Evolutionary conservation across 2,888 invertebrate genomes (phyloP), one percentile per base, ranked within the genome.

Genomic region (Ditylenchus weischeri): DNA sequence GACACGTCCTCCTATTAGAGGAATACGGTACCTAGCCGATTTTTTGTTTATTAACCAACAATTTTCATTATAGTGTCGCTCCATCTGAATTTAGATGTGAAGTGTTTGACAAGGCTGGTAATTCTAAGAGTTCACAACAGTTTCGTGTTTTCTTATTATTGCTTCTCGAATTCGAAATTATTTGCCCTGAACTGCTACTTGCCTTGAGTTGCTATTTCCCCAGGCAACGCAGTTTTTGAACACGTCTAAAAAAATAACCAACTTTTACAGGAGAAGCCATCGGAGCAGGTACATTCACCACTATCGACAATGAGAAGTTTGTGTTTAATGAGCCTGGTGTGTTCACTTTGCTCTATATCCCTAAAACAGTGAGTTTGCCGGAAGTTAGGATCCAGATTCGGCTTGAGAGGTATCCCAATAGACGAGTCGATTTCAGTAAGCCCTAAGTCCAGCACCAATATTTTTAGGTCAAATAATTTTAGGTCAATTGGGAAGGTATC

Each of bases 201-300:
- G n/a, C n/a, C n/a, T 19, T 18, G 19, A 21, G n/a, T 5, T 38
- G 5, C 54, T 23, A 21, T 61, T 43, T 38, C 5, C n/a, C 57
- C n/a, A 48, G 18, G 18, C 43, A 57, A 51, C 23, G 2, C 59
- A 21, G 15, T 58, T 8, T 36, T 15, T 47, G 15, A n/a, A 18
- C 29, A 58, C 21, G n/a, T 5, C 2, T 29, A 29, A 29, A 29
- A 29, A 29, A 29, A 29, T 35, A 38, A 48, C n/a, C 29, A 54
- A 15, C 2, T 19, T 57, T 74, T 80, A 43, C 78, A 87, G 93
- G 90, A 0, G 89, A 90, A 29, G 90, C 92, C 43, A 93, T 91
- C 80, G 95, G 95, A 23, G 94, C 93, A 84, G 94, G 94, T 0
- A 93, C 95, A 83, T 87, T 95, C 72, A 88, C 91, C 29, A 94